Evolutionary conservation across 2,113 vertebrate species (phyloP).

Genomic region (Todiramphus saurophagus): DNA sequence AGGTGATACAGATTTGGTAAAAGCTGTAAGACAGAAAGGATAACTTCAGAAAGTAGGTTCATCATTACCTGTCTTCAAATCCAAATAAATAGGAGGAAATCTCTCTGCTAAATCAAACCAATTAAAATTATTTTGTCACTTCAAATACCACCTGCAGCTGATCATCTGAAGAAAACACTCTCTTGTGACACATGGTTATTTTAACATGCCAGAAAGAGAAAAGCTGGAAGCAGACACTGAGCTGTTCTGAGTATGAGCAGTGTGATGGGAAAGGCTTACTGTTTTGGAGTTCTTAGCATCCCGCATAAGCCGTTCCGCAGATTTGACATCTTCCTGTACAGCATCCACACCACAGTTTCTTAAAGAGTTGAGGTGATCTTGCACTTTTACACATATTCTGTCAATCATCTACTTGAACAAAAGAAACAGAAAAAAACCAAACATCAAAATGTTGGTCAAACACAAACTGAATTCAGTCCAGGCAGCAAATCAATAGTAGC

Average conservation of each 20-base stretch:
- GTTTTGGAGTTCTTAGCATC: conserved; percentile 98
- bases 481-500: not conserved
- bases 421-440: not conserved
- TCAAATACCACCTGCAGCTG: not conserved
- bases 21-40: conserved; percentile 74
- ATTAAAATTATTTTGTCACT: not conserved
- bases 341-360: conserved; percentile 84
- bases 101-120: not conserved
- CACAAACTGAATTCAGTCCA: not conserved
- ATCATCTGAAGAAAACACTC: not conserved
- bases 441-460: not conserved
- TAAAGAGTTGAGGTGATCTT: conserved; percentile 96
- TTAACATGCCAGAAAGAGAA: not conserved
- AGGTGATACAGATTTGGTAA: conserved; percentile 95
- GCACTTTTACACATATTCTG: conserved; percentile 96
- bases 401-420: conserved; percentile 88
- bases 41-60: not conserved
- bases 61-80: not conserved
- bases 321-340: conserved; percentile 89
- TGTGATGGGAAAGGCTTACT: conserved; percentile 66
- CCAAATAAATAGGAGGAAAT: not conserved
- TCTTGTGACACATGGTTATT: not conserved
- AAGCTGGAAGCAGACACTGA: not conserved
- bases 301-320: conserved; percentile 90
- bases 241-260: not conserved